Conservation (phyloP, 2,113 vertebrate genomes). For the Rousettus leschenaultii region DNA sequence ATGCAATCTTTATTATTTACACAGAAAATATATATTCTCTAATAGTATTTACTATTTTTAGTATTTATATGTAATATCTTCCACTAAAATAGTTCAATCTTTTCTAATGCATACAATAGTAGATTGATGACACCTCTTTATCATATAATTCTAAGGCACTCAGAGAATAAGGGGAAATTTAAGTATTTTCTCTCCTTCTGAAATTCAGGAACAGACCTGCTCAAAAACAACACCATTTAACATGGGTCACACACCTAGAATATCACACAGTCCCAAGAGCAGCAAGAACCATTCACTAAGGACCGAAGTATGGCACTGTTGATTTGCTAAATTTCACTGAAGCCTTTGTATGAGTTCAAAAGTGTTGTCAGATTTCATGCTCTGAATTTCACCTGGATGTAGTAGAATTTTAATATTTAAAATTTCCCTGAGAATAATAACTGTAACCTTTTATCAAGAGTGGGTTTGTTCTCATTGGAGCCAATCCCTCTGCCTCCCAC, state of each 20-base stretch:
- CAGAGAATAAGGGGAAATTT: neutral
- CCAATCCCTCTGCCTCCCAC: neutral
- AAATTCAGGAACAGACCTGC: neutral
- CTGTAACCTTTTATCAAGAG: neutral
- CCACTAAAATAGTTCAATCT: neutral
- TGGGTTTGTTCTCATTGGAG: neutral
- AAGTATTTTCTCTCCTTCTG: neutral
- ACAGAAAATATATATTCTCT: neutral
- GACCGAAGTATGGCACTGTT: neutral
- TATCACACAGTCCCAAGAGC: neutral
- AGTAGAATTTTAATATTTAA: neutral
- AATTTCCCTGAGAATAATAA: slow-evolving; percentile 9
- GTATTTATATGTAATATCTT: neutral
- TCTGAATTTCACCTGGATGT: neutral
- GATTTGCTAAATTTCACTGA: neutral
- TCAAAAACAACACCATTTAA: neutral
- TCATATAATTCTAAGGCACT: neutral
- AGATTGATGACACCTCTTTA: neutral
- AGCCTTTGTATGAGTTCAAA: neutral
- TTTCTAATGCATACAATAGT: neutral
- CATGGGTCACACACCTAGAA: neutral
- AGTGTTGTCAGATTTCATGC: neutral
- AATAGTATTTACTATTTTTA: neutral
- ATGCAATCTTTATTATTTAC: neutral
- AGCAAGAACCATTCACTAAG: neutral